These are phyloP conservation scores for Solea senegalensis DNA, from an alignment of 2,113 vertebrate genomes.

Conservation along the genomic window DNA sequence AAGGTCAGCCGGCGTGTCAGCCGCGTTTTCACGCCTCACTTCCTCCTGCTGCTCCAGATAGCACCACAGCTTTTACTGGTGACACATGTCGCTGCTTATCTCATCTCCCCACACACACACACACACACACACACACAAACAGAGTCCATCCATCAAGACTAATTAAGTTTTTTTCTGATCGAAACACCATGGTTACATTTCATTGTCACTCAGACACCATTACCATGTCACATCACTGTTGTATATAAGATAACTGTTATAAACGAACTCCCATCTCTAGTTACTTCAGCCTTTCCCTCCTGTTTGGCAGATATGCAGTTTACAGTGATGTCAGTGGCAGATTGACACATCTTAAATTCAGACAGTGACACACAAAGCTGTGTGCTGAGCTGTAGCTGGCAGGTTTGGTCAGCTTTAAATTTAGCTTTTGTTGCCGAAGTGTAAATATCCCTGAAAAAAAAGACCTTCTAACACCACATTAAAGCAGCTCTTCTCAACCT, in stretches of 20 bases:
- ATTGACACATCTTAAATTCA: neutral
- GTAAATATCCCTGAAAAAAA: neutral
- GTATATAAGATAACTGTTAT: neutral
- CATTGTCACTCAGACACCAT: neutral
- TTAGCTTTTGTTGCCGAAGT: neutral
- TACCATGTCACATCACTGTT: neutral
- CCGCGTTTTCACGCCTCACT: conserved; percentile 73
- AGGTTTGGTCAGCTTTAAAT: neutral
- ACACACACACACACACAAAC: neutral
- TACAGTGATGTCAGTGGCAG: neutral
- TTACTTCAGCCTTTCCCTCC: neutral
- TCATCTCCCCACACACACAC: conserved; percentile 3
- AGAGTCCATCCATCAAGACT: neutral
- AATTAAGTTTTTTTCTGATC: too few relatives aligned
- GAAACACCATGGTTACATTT: too few relatives aligned
- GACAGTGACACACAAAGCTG: neutral
- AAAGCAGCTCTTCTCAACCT: neutral
- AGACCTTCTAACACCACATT: neutral
- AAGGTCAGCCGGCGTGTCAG: conserved; percentile 70
- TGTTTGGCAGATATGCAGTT: neutral
- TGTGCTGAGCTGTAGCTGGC: neutral
- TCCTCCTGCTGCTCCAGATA: conserved; percentile 66
- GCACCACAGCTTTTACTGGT: conserved; percentile 51
- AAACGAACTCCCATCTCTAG: neutral
- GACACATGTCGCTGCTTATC: conserved; percentile 62